These are phyloP conservation scores for Calephelis virginiensis DNA, from an alignment of 1,140 invertebrate genomes.

Conservation along the genomic window DNA sequence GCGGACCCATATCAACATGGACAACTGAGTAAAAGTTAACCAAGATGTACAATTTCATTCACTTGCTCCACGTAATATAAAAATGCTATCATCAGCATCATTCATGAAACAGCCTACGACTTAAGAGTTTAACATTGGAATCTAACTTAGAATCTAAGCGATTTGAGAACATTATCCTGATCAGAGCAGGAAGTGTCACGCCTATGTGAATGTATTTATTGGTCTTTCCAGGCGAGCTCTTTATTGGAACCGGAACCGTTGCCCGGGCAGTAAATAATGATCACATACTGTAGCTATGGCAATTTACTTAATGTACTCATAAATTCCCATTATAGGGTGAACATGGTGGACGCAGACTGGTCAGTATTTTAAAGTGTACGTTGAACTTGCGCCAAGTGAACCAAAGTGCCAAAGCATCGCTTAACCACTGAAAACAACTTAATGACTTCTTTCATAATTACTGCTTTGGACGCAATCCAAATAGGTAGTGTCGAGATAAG, in stretches of 20 bases:
- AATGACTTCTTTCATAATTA: slow-evolving; percentile 18
- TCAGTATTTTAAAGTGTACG: slow-evolving; percentile 19
- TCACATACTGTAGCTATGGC: slow-evolving; percentile 17
- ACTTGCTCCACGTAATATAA: no score
- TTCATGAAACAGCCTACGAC: no score
- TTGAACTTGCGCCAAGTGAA: slow-evolving; percentile 7
- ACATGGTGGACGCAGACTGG: slow-evolving; percentile 14
- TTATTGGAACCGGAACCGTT: not conserved
- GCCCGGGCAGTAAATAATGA: slow-evolving; percentile 6
- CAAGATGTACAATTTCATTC: no score
- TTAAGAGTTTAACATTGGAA: no score
- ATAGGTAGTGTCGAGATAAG: not conserved
- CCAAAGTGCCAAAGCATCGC: slow-evolving; percentile 15
- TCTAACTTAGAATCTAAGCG: no score
- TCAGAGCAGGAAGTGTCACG: not conserved
- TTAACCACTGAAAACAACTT: slow-evolving; percentile 14
- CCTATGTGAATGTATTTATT: not conserved
- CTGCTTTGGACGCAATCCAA: slow-evolving; percentile 5
- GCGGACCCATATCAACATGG: no score
- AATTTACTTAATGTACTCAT: slow-evolving; percentile 25
- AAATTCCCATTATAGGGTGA: slow-evolving; percentile 23
- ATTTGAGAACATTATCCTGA: not conserved
- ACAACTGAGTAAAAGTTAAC: no score
- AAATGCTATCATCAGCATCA: no score
- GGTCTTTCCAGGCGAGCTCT: not conserved